Conservation (phyloP, 1,140 invertebrate genomes). For the Meloidogyne exigua region DNA sequence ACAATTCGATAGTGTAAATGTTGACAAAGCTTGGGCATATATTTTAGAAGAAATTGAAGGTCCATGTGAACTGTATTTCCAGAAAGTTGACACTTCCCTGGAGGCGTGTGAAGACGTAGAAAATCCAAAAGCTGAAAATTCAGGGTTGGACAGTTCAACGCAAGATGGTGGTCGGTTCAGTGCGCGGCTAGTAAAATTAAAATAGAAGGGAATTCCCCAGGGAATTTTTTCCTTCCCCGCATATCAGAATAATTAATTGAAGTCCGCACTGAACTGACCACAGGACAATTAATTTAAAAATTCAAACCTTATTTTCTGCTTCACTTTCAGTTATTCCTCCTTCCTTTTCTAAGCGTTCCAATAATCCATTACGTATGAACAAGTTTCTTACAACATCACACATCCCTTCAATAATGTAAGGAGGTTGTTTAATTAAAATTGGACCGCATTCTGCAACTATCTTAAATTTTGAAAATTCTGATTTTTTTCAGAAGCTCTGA, state of each 20-base stretch:
- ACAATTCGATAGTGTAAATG: conserved; percentile 89
- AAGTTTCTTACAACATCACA: conserved; percentile 47
- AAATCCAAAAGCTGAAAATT: conserved; percentile 72
- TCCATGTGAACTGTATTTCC: conserved; percentile 88
- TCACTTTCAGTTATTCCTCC: conserved; percentile 69
- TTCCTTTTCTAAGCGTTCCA: conserved; percentile 68
- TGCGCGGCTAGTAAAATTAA: too few species aligned
- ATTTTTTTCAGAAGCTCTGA: too few species aligned
- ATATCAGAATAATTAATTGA: too few species aligned
- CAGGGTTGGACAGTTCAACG: too few species aligned
- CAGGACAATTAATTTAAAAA: not conserved
- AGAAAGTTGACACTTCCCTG: conserved; percentile 74
- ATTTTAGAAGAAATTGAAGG: conserved; percentile 74
- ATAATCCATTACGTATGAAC: conserved; percentile 49
- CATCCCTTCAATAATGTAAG: conserved; percentile 42
- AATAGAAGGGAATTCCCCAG: too few species aligned
- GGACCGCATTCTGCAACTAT: conserved; percentile 41
- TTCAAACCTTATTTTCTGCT: conserved; percentile 70
- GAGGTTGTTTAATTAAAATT: conserved; percentile 37
- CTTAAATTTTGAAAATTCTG: conserved; percentile 8
- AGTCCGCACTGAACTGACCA: not conserved
- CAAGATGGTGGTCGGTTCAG: too few species aligned
- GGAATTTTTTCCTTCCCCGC: too few species aligned
- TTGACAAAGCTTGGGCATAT: conserved; percentile 73
- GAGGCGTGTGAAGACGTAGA: conserved; percentile 70